A percentile compares a stretch with the other conserved stretches of the same genome.
These are phyloP conservation scores for Nephrotoma appendiculata DNA, from an alignment of 2,888 invertebrate genomes.

Conservation along the genomic window DNA sequence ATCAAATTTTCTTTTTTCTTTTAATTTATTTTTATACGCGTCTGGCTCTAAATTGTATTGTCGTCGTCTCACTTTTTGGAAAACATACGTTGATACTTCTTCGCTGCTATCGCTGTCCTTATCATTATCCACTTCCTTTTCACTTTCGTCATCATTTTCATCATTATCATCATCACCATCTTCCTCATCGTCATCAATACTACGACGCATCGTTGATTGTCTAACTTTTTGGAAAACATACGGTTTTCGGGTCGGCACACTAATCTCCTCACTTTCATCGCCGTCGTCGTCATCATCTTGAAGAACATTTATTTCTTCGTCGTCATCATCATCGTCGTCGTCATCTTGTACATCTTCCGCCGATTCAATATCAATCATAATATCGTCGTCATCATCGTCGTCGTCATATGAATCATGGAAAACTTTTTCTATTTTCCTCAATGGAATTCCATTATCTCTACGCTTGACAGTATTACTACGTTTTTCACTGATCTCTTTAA, in stretches of 20 bases:
- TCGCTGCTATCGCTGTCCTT: conserved; percentile 18
- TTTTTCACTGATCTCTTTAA: background rate
- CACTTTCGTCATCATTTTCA: conserved; percentile 14
- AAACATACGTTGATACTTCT: conserved; percentile 11
- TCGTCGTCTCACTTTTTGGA: conserved; percentile 8
- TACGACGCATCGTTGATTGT: conserved; percentile 8
- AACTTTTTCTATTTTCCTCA: conserved; percentile 25
- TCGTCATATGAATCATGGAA: conserved; percentile 16
- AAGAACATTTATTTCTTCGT: background rate
- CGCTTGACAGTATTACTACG: background rate
- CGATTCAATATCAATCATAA: background rate
- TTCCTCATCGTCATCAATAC: conserved; percentile 12
- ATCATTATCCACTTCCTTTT: conserved; percentile 16
- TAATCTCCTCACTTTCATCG: background rate
- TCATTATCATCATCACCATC: conserved; percentile 12
- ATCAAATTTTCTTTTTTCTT: conserved; percentile 17
- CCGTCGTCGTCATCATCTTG: conserved; percentile 19
- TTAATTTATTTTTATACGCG: conserved; percentile 18
- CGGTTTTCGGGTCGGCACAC: conserved; percentile 17
- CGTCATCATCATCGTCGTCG: conserved; percentile 4
- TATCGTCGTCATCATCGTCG: conserved; percentile 5
- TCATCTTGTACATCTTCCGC: background rate
- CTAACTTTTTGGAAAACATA: conserved; percentile 25
- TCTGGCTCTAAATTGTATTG: conserved; percentile 3
- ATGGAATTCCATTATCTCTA: conserved; percentile 9